Evolutionary conservation across 1,140 invertebrate species (phyloP).

Genomic region (Drosophila ficusphila): DNA sequence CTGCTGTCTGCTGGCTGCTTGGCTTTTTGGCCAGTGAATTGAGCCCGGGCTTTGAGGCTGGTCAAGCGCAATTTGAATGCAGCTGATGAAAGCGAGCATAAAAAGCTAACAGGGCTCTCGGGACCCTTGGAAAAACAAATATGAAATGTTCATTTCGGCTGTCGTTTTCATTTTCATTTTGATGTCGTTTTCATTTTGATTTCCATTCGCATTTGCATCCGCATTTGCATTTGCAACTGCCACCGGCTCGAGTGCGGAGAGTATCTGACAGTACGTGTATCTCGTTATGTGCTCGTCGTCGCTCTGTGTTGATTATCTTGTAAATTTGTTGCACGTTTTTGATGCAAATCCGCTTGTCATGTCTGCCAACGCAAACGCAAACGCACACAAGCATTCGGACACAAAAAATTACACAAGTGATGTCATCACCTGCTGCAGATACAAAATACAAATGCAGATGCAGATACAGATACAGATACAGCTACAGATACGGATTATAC

Average conservation of each 20-base stretch:
- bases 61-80: constrained; percentile 30
- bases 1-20: too few species aligned
- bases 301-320: constrained; percentile 56
- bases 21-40: background rate
- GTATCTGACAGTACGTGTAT: constrained; percentile 32
- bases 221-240: constrained; percentile 22
- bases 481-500: background rate
- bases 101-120: constrained; percentile 4
- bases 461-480: constrained; percentile 3
- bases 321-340: constrained; percentile 64
- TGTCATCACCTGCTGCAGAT: constrained; percentile 53
- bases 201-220: constrained; percentile 20
- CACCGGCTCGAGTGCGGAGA: background rate
- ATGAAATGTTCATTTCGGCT: constrained; percentile 22
- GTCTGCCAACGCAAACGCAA: too few species aligned
- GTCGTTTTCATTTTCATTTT: constrained; percentile 16
- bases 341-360: constrained; percentile 64
- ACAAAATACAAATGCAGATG: constrained; percentile 3
- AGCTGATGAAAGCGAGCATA: constrained; percentile 19
- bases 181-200: constrained; percentile 8
- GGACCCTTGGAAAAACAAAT: constrained; percentile 16
- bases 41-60: constrained; percentile 10
- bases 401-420: constrained; percentile 55
- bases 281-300: constrained; percentile 26
- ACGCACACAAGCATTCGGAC: constrained; percentile 8